Evolutionary conservation across 2,113 vertebrate genomes (phyloP), one percentile per base, ranked within the genome.

Genomic region (Psilopsiagon aymara): DNA sequence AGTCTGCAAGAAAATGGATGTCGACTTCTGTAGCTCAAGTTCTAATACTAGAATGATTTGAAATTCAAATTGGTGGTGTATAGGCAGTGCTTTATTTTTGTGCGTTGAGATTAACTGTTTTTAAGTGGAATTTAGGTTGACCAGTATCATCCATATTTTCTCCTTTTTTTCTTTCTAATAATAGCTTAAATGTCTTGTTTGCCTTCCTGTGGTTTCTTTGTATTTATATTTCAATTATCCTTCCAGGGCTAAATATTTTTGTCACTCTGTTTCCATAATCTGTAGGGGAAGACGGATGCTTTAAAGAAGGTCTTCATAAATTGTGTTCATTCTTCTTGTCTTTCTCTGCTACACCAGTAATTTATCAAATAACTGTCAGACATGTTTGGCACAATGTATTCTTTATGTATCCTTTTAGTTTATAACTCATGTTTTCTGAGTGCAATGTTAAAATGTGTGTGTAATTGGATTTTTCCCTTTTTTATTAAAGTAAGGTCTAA

Each of bases 231-330:
- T 73, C 73, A 84, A n/a, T 86, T 84, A 33, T 66, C 82, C 17
- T 84, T 76, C 49, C 5, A 80, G 28, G 10, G 3, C 31, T 69
- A 14, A 9, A 4, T 83, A 9, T 33, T 77, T 94, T 77, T 82
- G 33, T 82, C 91, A 23, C 52, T 84, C 78, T 95, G 59, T 76
- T 94, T 90, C 71, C 51, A 9, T 85, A 88, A 90, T 19, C 41
- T 86, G 25, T 25, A 67, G 63, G 20, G 69, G 49, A 59, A 88
- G 53, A n/a, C 28, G 74, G 46, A 13, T 0, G 0, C 79, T 77
- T 92, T 85, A 67, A 87, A 87, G 47, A 64, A 74, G 28, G n/a
- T 91, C 69, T 89, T 93, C 88, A 92, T 86, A 84, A 86, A 92
- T 90, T 89, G 77, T 20, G 9, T 89, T 95, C 12, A 24, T 91